phyloP scores from a whole-genome alignment of 92 coral and sea anemone species.

The Epizoanthus rinbou region DNA sequence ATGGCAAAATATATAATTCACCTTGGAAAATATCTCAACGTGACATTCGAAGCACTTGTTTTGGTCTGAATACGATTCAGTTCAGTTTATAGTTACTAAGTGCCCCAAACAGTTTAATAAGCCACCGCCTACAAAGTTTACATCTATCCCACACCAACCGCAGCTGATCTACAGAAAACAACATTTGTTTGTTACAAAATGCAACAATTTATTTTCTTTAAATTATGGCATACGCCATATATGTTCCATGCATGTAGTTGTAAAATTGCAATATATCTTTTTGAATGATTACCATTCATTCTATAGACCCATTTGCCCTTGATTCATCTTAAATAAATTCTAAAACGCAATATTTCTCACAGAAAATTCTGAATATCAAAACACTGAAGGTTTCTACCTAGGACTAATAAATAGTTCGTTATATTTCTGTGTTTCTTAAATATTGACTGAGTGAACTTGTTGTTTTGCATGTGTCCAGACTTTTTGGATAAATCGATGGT shows the following conservation, averaged over 20 bases:
- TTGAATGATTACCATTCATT: constrained; percentile 27
- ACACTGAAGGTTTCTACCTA: neutral
- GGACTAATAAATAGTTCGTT: neutral
- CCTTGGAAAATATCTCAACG: neutral
- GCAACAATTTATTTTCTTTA: constrained; percentile 40
- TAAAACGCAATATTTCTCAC: constrained; percentile 9
- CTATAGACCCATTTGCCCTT: neutral
- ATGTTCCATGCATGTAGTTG: constrained; percentile 18
- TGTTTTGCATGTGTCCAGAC: constrained; percentile 26
- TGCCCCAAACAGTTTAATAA: constrained; percentile 5
- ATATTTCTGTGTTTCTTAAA: constrained; percentile 7
- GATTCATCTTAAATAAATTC: constrained; percentile 29
- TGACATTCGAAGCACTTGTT: neutral
- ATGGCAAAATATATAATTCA: neutral
- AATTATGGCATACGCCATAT: constrained; percentile 1
- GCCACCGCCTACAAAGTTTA: constrained; percentile 8
- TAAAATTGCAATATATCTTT: constrained; percentile 35
- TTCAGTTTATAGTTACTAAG: constrained; percentile 3
- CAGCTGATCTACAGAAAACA: constrained; percentile 5
- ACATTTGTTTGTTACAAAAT: constrained; percentile 25
- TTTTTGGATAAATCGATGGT: neutral
- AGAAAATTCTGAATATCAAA: constrained; percentile 28
- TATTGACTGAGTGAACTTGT: constrained; percentile 23
- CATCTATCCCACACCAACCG: constrained; percentile 15
- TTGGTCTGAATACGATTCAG: neutral